Evolutionary conservation across 2,797 vertebrate species (phyloP).

Genomic region (Sylvilagus floridanus): DNA sequence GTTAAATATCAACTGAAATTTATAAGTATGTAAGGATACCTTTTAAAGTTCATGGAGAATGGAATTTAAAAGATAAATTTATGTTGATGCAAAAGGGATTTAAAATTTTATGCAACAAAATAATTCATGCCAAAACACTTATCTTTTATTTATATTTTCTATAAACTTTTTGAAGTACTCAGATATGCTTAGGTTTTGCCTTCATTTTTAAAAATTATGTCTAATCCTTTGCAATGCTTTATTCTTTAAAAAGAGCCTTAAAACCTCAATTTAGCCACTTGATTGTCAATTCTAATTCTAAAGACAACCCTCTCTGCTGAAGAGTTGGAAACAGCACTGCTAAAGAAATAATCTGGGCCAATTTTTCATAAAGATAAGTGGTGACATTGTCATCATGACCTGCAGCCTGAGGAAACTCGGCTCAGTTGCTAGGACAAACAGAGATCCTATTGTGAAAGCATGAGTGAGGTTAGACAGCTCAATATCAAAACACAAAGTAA

Average conservation of each 20-base stretch:
- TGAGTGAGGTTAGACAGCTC: not conserved
- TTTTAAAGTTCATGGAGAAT: too few relatives aligned
- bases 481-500: constrained; percentile 6
- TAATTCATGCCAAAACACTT: too few relatives aligned
- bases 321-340: not conserved
- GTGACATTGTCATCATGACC: not conserved
- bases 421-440: not conserved
- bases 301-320: not conserved
- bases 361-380: not conserved
- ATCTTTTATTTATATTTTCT: too few relatives aligned
- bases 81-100: too few relatives aligned
- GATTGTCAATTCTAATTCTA: constrained; percentile 3
- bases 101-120: too few relatives aligned
- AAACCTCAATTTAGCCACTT: not conserved
- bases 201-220: not conserved
- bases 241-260: not conserved
- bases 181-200: not conserved
- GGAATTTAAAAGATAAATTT: too few relatives aligned
- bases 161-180: too few relatives aligned
- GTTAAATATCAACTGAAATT: constrained; percentile 5
- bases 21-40: not conserved
- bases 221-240: not conserved
- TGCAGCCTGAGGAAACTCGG: not conserved
- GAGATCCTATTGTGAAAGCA: not conserved
- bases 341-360: not conserved